phyloP scores from a whole-genome alignment of 1,140 invertebrate species.

The Drosophila yakuba region DNA sequence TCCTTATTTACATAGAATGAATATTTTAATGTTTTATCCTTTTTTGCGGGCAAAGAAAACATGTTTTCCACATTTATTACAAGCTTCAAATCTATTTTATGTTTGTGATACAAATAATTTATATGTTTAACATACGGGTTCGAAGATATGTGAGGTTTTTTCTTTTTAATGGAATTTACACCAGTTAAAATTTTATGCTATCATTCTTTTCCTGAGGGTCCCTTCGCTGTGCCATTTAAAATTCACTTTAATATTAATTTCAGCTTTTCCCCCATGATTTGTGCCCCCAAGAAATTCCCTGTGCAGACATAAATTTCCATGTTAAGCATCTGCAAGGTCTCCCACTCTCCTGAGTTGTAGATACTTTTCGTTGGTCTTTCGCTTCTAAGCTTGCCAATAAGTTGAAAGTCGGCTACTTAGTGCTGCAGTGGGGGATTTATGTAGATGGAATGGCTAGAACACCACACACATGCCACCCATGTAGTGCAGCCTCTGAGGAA shows the following conservation, averaged over 20 bases:
- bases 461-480: slow-evolving; percentile 57
- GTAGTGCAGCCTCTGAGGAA: slow-evolving; percentile 14
- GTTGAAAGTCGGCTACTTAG: slow-evolving; percentile 70
- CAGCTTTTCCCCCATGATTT: slow-evolving; percentile 10
- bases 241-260: slow-evolving; percentile 37
- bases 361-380: slow-evolving; percentile 12
- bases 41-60: too few relatives aligned
- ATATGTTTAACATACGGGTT: too few relatives aligned
- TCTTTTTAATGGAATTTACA: neutral
- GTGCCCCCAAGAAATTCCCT: slow-evolving; percentile 10
- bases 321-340: slow-evolving; percentile 11
- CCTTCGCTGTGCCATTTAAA: slow-evolving; percentile 4
- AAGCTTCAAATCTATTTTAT: too few relatives aligned
- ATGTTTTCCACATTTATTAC: too few relatives aligned
- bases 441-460: slow-evolving; percentile 3
- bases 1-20: too few relatives aligned
- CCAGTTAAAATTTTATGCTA: neutral
- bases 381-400: slow-evolving; percentile 61
- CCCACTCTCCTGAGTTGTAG: neutral
- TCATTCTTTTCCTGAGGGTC: slow-evolving; percentile 1
- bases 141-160: neutral
- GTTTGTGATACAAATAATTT: too few relatives aligned
- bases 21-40: too few relatives aligned
- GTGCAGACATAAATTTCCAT: slow-evolving; percentile 28
- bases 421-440: slow-evolving; percentile 60